Conservation (phyloP, 1,140 invertebrate species). For the Trichonephila clavipes region DNA sequence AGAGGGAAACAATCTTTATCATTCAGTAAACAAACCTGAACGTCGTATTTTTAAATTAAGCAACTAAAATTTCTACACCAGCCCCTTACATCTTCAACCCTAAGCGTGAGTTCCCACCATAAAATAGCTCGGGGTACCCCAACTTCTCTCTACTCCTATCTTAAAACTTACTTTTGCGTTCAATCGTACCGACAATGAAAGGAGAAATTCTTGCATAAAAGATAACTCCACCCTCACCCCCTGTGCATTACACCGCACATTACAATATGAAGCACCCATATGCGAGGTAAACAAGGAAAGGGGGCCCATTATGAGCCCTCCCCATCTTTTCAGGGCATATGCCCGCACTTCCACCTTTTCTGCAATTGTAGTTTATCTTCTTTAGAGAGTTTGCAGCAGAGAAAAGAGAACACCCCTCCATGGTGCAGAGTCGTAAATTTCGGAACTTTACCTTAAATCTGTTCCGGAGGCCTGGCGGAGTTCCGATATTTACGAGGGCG, state of each 20-base stretch:
- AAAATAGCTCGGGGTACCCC: not conserved
- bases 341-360: not conserved
- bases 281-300: not conserved
- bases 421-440: conserved; percentile 40
- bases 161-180: not conserved
- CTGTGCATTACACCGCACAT: not conserved
- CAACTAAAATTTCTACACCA: not conserved
- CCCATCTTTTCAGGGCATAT: not conserved
- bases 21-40: not conserved
- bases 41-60: not conserved
- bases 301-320: not conserved
- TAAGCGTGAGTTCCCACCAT: conserved; percentile 23
- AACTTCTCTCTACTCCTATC: not conserved
- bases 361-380: conserved; percentile 1
- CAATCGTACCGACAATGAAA: not conserved
- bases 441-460: conserved; percentile 35
- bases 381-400: not conserved
- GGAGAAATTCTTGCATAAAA: conserved; percentile 21
- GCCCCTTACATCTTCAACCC: not conserved
- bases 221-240: not conserved
- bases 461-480: not conserved
- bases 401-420: not conserved
- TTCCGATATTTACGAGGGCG: conserved; percentile 55
- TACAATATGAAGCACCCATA: conserved; percentile 7
- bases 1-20: not conserved